Evolutionary conservation across 2,888 invertebrate species (phyloP).

Genomic region (Pseudoips prasinana): DNA sequence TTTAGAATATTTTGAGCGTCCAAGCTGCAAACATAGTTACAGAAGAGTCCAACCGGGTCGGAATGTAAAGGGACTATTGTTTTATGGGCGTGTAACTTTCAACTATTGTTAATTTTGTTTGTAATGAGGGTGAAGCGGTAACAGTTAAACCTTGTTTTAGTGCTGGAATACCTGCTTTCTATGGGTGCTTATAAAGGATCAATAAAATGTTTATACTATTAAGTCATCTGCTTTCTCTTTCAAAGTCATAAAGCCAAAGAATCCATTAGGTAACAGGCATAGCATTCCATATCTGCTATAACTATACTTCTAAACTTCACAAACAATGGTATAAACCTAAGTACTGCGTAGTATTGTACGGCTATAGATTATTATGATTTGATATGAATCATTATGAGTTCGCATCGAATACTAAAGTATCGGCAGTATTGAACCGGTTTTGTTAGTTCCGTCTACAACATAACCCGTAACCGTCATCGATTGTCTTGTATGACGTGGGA

Average conservation of each 20-base stretch:
- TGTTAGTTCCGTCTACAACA: slow-evolving; percentile 28
- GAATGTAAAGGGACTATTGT: slow-evolving; percentile 50
- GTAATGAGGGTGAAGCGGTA: slow-evolving; percentile 23
- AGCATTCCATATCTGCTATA: too few relatives aligned
- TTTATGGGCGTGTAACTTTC: slow-evolving; percentile 59
- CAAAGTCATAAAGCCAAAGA: not conserved
- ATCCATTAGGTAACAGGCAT: too few relatives aligned
- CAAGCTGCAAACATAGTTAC: slow-evolving; percentile 50
- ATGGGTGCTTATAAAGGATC: too few relatives aligned
- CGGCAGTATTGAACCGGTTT: slow-evolving; percentile 27
- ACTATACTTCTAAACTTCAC: too few relatives aligned
- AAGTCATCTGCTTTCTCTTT: not conserved
- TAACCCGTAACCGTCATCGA: slow-evolving; percentile 23
- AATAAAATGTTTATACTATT: too few relatives aligned
- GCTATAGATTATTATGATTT: not conserved
- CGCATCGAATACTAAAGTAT: slow-evolving; percentile 25
- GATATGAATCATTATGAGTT: slow-evolving; percentile 23
- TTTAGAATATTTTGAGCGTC: slow-evolving; percentile 63
- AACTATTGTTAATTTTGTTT: slow-evolving; percentile 34
- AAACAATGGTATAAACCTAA: too few relatives aligned
- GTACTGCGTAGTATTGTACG: too few relatives aligned
- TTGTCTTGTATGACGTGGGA: slow-evolving; percentile 16
- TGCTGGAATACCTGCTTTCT: slow-evolving; percentile 13
- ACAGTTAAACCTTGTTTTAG: slow-evolving; percentile 14
- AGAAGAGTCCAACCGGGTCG: slow-evolving; percentile 45